These are phyloP conservation scores for Bombus sibiricus DNA, from an alignment of 1,140 invertebrate genomes.

Conservation along the genomic window DNA sequence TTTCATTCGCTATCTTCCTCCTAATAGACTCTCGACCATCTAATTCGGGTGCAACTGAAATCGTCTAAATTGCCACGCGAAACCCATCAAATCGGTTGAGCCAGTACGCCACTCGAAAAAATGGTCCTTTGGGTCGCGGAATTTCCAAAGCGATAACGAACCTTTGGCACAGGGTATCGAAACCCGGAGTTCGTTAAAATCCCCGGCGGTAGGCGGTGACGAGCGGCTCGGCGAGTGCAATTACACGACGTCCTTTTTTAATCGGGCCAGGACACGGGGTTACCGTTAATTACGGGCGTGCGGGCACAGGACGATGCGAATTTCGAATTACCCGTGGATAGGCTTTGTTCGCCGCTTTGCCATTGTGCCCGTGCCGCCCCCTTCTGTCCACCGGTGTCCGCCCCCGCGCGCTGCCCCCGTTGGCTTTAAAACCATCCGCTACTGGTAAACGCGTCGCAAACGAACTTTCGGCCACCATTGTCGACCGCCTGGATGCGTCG, in stretches of 20 bases:
- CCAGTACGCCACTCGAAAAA: not conserved
- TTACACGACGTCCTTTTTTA: constrained; percentile 60
- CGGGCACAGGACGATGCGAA: constrained; percentile 64
- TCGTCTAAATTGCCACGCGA: not conserved
- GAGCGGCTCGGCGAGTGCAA: constrained; percentile 39
- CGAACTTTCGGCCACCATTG: constrained; percentile 65
- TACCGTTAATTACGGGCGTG: constrained; percentile 67
- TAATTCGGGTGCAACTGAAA: not conserved
- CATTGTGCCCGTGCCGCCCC: constrained; percentile 54
- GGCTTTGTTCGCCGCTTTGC: constrained; percentile 69
- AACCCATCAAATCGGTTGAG: not conserved
- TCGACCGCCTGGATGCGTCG: constrained; percentile 54
- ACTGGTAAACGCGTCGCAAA: constrained; percentile 65
- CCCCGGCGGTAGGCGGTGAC: constrained; percentile 13
- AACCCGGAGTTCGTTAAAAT: constrained; percentile 55
- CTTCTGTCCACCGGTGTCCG: constrained; percentile 29
- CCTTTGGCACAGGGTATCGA: constrained; percentile 30
- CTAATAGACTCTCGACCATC: not conserved
- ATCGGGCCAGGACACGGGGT: constrained; percentile 65
- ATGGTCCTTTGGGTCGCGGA: not conserved
- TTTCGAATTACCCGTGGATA: constrained; percentile 71
- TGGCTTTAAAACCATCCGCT: constrained; percentile 65
- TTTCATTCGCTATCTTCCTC: not conserved
- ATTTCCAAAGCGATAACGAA: constrained; percentile 47
- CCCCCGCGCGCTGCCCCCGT: constrained; percentile 24